Conservation (phyloP, 2,888 invertebrate genomes). For the Cinara cedri region DNA sequence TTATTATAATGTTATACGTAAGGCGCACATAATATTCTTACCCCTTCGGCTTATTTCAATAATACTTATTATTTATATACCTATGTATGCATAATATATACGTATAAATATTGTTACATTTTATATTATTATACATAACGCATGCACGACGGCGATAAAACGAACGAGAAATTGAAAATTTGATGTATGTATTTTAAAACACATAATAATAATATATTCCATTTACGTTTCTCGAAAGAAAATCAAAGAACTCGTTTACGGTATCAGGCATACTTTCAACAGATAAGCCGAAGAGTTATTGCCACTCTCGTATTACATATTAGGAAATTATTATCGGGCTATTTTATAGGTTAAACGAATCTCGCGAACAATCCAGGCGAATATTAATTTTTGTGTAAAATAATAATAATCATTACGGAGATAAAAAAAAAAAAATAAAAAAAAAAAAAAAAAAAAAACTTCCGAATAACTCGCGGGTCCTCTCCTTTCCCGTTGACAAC, state of each 20-base stretch:
- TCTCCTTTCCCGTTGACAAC: neutral
- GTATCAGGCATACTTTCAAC: neutral
- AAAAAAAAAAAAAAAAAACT: slow-evolving; percentile 21
- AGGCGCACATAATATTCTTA: too few species aligned
- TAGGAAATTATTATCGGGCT: neutral
- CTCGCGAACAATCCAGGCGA: too few species aligned
- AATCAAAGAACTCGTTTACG: slow-evolving; percentile 6
- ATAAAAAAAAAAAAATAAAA: neutral
- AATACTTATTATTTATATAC: too few species aligned
- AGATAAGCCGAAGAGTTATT: neutral
- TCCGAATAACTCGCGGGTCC: neutral
- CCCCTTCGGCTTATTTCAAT: neutral
- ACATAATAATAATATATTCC: neutral
- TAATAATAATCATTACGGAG: too few species aligned
- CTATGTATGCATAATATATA: too few species aligned
- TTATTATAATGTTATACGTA: too few species aligned
- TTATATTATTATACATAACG: neutral
- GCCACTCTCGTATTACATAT: neutral
- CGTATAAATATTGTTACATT: neutral
- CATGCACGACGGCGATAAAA: neutral
- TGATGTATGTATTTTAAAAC: neutral
- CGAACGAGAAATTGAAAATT: slow-evolving; percentile 11
- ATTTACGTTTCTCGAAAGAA: neutral
- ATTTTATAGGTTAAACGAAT: too few species aligned
- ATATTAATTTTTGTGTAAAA: too few species aligned